phyloP scores from a whole-genome alignment of 2,113 vertebrate species.

The Ginglymostoma cirratum region DNA sequence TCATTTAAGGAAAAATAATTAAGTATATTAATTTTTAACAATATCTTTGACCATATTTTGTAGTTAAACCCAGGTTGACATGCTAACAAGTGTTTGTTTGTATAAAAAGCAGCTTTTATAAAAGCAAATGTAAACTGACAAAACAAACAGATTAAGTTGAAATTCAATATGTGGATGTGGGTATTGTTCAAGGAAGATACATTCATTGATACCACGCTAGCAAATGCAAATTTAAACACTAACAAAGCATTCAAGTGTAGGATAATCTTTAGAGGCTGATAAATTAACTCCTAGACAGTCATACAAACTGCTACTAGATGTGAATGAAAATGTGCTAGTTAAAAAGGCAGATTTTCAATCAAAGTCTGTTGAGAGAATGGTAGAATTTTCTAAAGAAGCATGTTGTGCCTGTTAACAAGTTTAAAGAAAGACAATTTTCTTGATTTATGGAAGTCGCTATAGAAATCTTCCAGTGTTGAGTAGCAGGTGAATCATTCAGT shows the following conservation, averaged over 20 bases:
- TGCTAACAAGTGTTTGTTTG: not conserved
- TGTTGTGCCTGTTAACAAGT: constrained; percentile 94
- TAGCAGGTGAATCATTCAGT: constrained; percentile 66
- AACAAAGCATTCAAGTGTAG: constrained; percentile 72
- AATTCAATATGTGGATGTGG: not conserved
- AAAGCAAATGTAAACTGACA: not conserved
- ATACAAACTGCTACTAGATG: constrained; percentile 86
- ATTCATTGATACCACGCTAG: constrained; percentile 66
- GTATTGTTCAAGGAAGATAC: constrained; percentile 46
- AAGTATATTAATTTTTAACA: not conserved
- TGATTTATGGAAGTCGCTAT: constrained; percentile 86
- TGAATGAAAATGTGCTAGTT: constrained; percentile 80
- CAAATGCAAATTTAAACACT: constrained; percentile 77
- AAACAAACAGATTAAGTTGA: constrained; percentile 20
- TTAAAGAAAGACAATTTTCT: constrained; percentile 82
- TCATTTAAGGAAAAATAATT: not conserved
- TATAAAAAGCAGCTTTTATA: not conserved
- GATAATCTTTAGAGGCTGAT: constrained; percentile 82
- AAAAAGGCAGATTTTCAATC: constrained; percentile 85
- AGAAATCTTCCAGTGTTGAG: constrained; percentile 66
- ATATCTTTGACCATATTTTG: not conserved
- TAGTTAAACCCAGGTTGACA: not conserved
- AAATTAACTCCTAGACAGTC: constrained; percentile 79
- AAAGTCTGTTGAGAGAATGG: constrained; percentile 90
- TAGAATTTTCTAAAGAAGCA: constrained; percentile 85